Evolutionary conservation across 2,797 vertebrate species (phyloP), one percentile per base, ranked within the genome.

Genomic region (Eurystomus glaucurus): DNA sequence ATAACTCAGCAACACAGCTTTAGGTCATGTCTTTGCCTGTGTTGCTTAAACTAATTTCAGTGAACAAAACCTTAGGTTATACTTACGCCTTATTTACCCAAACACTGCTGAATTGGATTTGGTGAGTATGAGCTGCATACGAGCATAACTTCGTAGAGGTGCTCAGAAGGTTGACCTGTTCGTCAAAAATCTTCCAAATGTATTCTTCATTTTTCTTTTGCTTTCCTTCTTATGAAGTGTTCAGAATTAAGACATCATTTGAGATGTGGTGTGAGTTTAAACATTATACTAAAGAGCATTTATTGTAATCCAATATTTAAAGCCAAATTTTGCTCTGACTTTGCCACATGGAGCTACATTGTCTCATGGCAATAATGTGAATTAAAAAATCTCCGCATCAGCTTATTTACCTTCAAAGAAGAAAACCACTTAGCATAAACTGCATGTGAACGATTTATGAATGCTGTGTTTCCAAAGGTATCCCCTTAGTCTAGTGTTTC

Each of bases 41-140:
- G 37, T 55, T 76, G 22, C 19, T 88, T 48, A 57, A 91, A 64
- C 19, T 88, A 91, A 90, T 71, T 94, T 90, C 37, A 61, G 26
- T 21, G 60, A 87, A 88, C 31, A 72, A 94, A 91, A 79, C 7
- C 26, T 66, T 70, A 22, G 17, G 12, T 60, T 80, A 54, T 39
- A 41, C 3, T 84, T 84, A 51, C 7, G 9, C 16, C 31, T 76
- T 92, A 50, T 88, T 85, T 86, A 75, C 69, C 15, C 31, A 83
- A 68, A 79, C 14, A 50, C 2, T 74, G 23, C 10, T 70, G 48
- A 85, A 69, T 10, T 77, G 8, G 45, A 74, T 85, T 83, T 72
- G 28, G 25, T 50, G 37, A 76, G 8, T 54, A 25, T 41, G 37
- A 65, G 20, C 8, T 84, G 14, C n/a, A 29, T 16, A 45, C 12